Evolutionary conservation across 2,888 invertebrate genomes (phyloP), one percentile per base, ranked within the genome.

Genomic region (Lampropteryx suffumata): DNA sequence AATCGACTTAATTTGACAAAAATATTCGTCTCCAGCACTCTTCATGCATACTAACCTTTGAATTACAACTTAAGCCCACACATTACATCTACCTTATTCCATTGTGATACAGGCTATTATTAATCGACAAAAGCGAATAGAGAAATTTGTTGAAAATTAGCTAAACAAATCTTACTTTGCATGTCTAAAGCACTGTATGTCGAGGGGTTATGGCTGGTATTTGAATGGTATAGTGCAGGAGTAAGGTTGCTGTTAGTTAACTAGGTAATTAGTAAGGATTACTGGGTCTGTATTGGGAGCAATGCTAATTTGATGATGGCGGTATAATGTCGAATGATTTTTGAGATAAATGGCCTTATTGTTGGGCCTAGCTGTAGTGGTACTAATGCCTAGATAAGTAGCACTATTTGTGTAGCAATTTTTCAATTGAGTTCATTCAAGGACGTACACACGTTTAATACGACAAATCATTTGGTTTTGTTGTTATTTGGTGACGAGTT

Each of bases 201-300:
- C 0, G 4, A 29, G 1, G 5, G 1, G 0, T 2, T 58, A 66
- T n/a, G 37, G 47, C 6, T 47, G 47, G 0, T 45, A 62, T 55
- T 66, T 5, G 3, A 7, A 34, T 41, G 8, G 3, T 12, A 1
- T 1, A 3, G 14, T 21, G 36, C 0, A 9, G 17, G 8, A 5
- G 6, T 45, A 56, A 50, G 37, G 29, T 56, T 14, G 59, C 50
- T 45, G 32, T 29, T 42, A 57, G 61, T 59, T 69, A 67, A 71
- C 57, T 49, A 62, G 66, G 54, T 68, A 70, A 73, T 73, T 73
- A 71, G 65, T 64, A 67, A 57, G 64, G 69, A 67, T 69, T 64
- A 67, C 49, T 42, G 49, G 49, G 30, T 9, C 11, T 30, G 48
- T 36, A 47, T 40, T 43, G 40, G 28, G 45, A 36, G 34, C 34